Conservation (phyloP, 2,797 vertebrate genomes). For the Vespertilio murinus region DNA sequence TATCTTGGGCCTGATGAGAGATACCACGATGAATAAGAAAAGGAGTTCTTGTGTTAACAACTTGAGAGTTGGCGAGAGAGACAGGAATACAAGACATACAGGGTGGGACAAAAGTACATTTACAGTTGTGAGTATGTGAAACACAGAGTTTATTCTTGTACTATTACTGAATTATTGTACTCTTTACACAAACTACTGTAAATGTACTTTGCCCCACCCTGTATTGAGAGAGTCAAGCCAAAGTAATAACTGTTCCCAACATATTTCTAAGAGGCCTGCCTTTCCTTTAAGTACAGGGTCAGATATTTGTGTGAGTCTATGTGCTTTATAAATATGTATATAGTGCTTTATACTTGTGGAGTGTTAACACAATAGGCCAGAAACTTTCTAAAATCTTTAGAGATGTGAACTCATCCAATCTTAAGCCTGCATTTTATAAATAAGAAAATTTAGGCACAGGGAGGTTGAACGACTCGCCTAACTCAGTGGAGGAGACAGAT, state of each 20-base stretch:
- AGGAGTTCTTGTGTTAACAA: background rate
- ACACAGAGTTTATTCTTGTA: background rate
- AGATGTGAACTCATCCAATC: background rate
- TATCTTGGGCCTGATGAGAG: background rate
- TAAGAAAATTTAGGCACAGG: background rate
- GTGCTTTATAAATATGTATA: background rate
- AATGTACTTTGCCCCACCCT: background rate
- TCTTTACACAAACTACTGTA: background rate
- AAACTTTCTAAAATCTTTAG: conserved; percentile 14
- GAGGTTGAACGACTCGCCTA: background rate
- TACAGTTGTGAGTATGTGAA: background rate
- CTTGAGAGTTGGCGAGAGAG: background rate
- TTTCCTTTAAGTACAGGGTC: background rate
- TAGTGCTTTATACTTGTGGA: background rate
- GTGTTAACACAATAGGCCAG: background rate
- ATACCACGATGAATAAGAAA: background rate
- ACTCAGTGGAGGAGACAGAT: background rate
- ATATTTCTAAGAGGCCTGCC: background rate
- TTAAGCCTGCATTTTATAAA: background rate
- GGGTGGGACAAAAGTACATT: background rate
- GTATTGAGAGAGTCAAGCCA: background rate
- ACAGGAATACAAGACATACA: background rate
- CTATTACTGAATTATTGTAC: background rate
- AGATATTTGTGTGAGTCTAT: background rate
- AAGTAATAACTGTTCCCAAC: background rate